Evolutionary conservation across 1,140 invertebrate species (phyloP), one percentile per base, ranked within the genome.

Genomic region (Odontomachus brunneus): DNA sequence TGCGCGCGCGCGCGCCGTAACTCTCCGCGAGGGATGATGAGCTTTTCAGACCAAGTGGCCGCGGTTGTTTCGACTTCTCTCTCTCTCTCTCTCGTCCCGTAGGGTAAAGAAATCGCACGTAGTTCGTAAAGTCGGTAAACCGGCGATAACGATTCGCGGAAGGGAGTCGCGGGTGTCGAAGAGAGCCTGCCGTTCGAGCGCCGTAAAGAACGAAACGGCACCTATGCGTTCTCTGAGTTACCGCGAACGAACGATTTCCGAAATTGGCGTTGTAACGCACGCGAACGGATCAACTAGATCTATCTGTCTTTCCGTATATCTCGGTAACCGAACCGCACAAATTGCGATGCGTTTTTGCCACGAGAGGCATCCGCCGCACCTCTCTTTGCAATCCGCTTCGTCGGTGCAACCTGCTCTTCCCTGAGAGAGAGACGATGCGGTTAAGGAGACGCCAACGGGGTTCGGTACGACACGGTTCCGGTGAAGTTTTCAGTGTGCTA

Each of bases 401-500:
- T n/a, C n/a, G n/a, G n/a, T n/a, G n/a, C n/a, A n/a, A n/a, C n/a
- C n/a, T 17, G 29, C 29, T 33, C 2, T 33, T 5, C 5, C 29
- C 29, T 33, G 5, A 33, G 5, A 33, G 60, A 26, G 19, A 51
- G 22, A 76, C 29, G 48, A 66, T 44, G 51, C 26, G 44, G 29
- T 67, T 62, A 5, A 44, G 48, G 15, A 66, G 26, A 19, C 9
- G 48, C 51, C 29, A 24, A n/a, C 5, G 29, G 2, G 44, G 26
- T 72, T 72, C n/a, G 72, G 2, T n/a, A n/a, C 15, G 15, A 55
- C 26, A 57, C 49, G 63, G 15, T 24, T 53, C 29, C 29, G 49
- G 49, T 2, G 53, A 62, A 82, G 65, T 76, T 86, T 53, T 69
- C 74, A 14, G 51, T 65, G 72, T 67, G 62, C 44, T 44, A 81